Percentiles rank a stretch among this genome's conserved stretches.
phyloP scores from a whole-genome alignment of 1,140 invertebrate species.

The Antheraea mylitta region DNA sequence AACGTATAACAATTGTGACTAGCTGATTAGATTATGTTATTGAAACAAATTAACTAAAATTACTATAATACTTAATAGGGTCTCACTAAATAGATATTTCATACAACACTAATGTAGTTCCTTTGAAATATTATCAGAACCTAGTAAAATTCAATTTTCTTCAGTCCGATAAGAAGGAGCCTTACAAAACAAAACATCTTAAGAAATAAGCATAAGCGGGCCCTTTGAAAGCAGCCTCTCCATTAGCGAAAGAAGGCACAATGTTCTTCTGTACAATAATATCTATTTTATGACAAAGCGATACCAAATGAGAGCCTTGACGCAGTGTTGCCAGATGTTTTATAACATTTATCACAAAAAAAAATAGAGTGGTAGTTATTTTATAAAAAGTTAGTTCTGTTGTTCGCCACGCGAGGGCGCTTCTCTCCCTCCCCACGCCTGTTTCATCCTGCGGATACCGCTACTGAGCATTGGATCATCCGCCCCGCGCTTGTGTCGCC shows the following conservation, averaged over 20 bases:
- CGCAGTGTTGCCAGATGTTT: not conserved
- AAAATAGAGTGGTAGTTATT: not conserved
- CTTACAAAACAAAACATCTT: not conserved
- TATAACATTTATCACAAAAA: not conserved
- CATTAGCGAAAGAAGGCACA: slow-evolving; percentile 1
- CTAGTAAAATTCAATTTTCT: not conserved
- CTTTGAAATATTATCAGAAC: not conserved
- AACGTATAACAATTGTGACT: too few species aligned
- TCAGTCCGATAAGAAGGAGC: not conserved
- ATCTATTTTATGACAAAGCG: slow-evolving; percentile 3
- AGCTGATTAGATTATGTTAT: too few species aligned
- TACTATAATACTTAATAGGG: too few species aligned
- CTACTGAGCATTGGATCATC: too few species aligned
- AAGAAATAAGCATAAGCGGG: slow-evolving; percentile 1
- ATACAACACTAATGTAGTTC: not conserved
- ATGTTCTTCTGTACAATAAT: not conserved
- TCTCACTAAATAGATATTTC: too few species aligned
- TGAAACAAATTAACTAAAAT: too few species aligned
- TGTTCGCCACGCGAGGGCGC: too few species aligned
- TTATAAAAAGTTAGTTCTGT: too few species aligned
- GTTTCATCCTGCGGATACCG: too few species aligned
- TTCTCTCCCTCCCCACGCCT: too few species aligned
- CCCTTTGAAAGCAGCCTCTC: not conserved
- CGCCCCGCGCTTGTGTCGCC: too few species aligned
- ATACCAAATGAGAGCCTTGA: not conserved